Evolutionary conservation across 2,113 vertebrate species (phyloP), one percentile per base, ranked within the genome.

Genomic region (Anthoscopus minutus): DNA sequence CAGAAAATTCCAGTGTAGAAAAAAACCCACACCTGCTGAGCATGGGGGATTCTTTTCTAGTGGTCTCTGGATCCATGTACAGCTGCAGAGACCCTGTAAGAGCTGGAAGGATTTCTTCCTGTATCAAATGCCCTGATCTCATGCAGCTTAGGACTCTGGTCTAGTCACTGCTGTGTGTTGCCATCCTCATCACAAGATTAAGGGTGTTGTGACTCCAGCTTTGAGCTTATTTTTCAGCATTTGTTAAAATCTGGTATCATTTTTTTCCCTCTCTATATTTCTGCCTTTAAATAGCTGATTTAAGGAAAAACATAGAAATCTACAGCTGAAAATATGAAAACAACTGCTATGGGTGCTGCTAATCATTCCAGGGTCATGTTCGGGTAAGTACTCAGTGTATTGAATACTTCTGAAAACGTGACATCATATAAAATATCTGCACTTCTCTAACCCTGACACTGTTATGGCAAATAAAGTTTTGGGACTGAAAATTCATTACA

Each of bases 111-210:
- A 65, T 53, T 87, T 89, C 40, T 54, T 15, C 24, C 28, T 45
- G 6, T 40, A 8, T 61, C 44, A 44, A 86, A 48, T 16, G 13
- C 25, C 31, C 17, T 18, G 60, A 7, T 51, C 27, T 71, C 14
- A 13, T 14, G 6, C 27, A 69, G 30, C 1, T 0, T 10, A 35
- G 35, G 62, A 31, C 30, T 77, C 28, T 25, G 28, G 8, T 51
- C 16, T 71, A 19, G 31, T 64, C 2, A 0, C 35, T 66, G 44
- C 33, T 8, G 0, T 42, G 4, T 58, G 16, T 33, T 1, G 0
- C 21, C 17, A 51, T 30, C 8, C 9, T 47, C 50, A 61, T 8
- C 21, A 42, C 12, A 67, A 54, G 56, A 45, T 25, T 22, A 44
- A 86, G 31, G 24, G 16, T 37, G 67, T 81, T 64, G 15, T 67